Evolutionary conservation across 1,140 invertebrate species (phyloP), one percentile per base, ranked within the genome.

Genomic region (Drosophila sp.): DNA sequence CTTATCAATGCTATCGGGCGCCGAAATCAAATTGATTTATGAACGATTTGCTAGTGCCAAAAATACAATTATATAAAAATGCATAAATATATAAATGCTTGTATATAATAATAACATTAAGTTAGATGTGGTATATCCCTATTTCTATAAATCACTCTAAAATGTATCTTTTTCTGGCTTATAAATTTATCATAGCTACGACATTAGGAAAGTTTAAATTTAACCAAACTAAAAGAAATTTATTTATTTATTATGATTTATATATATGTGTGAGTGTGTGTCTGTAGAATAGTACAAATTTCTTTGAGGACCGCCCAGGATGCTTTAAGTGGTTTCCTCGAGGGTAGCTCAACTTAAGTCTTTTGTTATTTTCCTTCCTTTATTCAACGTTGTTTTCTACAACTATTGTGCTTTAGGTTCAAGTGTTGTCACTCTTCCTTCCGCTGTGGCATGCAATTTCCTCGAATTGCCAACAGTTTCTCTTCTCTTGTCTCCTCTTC

Each of bases 1-100:
- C 46, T 78, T 86, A 82, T 82, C 79, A 82, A 51, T 74, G 16
- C 45, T 84, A 87, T 89, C 82, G 57, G 34, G 34, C 43, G 46
- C 40, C 38, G 34, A 77, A 83, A 87, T 87, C 83, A 77, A 89
- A 89, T 89, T 89, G 83, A 89, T 89, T 89, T 89, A 89, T 89
- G 69, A 80, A 77, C 80, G 83, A 89, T 89, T 89, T 89, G 78
- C 75, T 58, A 64, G 69, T 89, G 82, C 76, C 69, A 65, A 77
- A 89, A 80, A 63, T 57, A 61, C 59, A 40, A 56, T 56, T 40
- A 56, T 56, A 27, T 27, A 38, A 2, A 29, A 16, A 53, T 25
- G 38, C 16, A 46, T 14, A 62, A 7, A 62, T 32, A 62, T 11
- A 65, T 13, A 34, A 14, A 64, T 18, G 48, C 16, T 21, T 8